Evolutionary conservation across 2,888 invertebrate genomes (phyloP).

Genomic region (Julus scanicus): DNA sequence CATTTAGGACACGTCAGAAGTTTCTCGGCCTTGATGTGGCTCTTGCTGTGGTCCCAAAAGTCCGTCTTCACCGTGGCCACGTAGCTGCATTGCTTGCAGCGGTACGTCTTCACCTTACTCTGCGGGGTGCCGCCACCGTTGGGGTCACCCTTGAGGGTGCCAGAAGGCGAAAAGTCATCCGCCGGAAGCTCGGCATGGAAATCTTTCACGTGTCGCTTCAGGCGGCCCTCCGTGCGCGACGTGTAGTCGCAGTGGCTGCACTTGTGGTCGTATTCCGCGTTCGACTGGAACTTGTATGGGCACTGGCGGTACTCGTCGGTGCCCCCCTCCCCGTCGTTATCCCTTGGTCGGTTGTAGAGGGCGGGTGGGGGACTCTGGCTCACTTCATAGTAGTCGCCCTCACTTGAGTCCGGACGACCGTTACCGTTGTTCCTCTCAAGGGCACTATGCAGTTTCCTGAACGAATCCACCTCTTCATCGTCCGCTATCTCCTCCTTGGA

Average conservation of each 20-base stretch:
- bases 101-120: conserved; percentile 83
- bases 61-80: conserved; percentile 87
- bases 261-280: conserved; percentile 70
- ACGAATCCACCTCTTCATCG: conserved; percentile 41
- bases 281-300: conserved; percentile 69
- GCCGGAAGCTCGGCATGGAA: conserved; percentile 65
- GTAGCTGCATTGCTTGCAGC: conserved; percentile 92
- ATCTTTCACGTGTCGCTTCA: conserved; percentile 68
- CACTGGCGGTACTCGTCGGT: conserved; percentile 70
- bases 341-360: neutral
- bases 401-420: conserved; percentile 52
- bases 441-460: conserved; percentile 37
- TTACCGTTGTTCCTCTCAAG: conserved; percentile 47
- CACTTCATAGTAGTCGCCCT: conserved; percentile 53
- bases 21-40: conserved; percentile 93
- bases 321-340: conserved; percentile 57
- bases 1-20: conserved; percentile 90
- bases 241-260: conserved; percentile 71
- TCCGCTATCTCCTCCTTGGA: conserved; percentile 46
- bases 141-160: conserved; percentile 57
- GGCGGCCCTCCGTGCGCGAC: conserved; percentile 69
- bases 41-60: conserved; percentile 90
- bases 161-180: conserved; percentile 64
- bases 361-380: conserved; percentile 6
- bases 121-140: conserved; percentile 71